Base-by-base conservation (phyloP, 2,888 invertebrate genomes). In the Neoitamus cyanurus region DNA sequence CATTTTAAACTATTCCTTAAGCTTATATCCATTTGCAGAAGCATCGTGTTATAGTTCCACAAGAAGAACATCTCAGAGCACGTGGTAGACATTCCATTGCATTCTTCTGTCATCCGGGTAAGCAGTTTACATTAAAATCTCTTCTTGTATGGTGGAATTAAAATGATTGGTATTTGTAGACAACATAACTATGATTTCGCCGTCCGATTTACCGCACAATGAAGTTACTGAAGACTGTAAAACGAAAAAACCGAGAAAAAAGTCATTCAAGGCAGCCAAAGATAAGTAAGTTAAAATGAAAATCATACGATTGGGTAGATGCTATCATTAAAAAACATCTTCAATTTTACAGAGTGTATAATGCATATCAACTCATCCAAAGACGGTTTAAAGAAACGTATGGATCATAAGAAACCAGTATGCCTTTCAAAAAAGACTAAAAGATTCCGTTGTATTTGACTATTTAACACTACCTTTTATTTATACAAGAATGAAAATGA, bases 91-190 rank as follows among this genome's bases (percentile, higher is more conserved):
- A 95, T 91, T 95, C 95, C 87, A 94, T 96, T 86, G 95, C 95
- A 34, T 95, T 94, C 92, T 95, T 95, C 92, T 94, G 95, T 88
- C 95, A 95, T 91, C 95, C 96, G 1, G 95, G 95, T 91, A 91
- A 31, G 0, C 11, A 0, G 30, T 70, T 28, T 4, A n/a, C 2
- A 31, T 13, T 30, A 31, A 70, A 20, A 25, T 36, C 5, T 4
- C 25, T 31, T 31, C 30, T 4, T 3, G 20, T 72, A 72, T 72
- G 31, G 3, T 72, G 13, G 3, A 70, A 77, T 42, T 75, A 68
- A 72, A 7, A 4, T 75, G 20, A n/a, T 37, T 75, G 9, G 0
- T 25, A 25, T 48, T 86, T 83, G 3, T 11, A 90, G 90, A 91
- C 87, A 92, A 91, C 86, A 86, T 90, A 72, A 91, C 91, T 70